Evolutionary conservation across 2,797 vertebrate genomes (phyloP), one percentile per base, ranked within the genome.

Genomic region (Platyrinchus mystaceus): DNA sequence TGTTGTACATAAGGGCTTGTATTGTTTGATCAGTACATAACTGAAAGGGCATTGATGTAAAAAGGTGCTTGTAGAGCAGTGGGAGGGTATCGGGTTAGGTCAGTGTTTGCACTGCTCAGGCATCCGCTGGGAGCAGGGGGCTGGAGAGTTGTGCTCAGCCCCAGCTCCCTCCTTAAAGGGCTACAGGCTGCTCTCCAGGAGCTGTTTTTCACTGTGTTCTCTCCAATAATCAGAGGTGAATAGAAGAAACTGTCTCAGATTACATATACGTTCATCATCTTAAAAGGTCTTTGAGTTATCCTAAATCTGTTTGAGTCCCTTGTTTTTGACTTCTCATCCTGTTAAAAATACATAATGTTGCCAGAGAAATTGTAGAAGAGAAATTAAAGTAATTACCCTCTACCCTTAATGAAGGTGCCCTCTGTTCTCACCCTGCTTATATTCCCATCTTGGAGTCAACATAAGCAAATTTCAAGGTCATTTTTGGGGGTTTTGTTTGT

Each of bases 1-100:
- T 97, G 96, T 97, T 97, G 79, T 95, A 95, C 95, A 81, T 93
- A 86, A 97, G 96, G 95, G 89, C 91, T 96, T 86, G 93, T 95
- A 94, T 96, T 98, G 96, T 97, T 97, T 96, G 95, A 94, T 96
- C 90, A 67, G 68, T 94, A 89, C 84, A 89, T 95, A 96, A 92
- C 95, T 96, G 94, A 95, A 87, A 95, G 94, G 90, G 70, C 87
- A 94, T 39, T 89, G 81, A 91, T 97, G 87, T 93, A 94, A 89
- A 92, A 97, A 96, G 95, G 95, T 97, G 95, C 90, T 94, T 93
- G 94, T 96, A 96, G 87, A 93, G 78, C 26, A 39, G 80, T 47
- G 28, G 59, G 50, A 94, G 92, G 83, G 64, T 96, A 96, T 96
- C 94, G 2, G n/a, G 82, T 97, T 95, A 96, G 95, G 85, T 80